A percentile compares a stretch with the other conserved stretches of the same genome.
These are phyloP conservation scores for Coptotermes formosanus DNA, from an alignment of 1,140 invertebrate species.

Conservation along the genomic window DNA sequence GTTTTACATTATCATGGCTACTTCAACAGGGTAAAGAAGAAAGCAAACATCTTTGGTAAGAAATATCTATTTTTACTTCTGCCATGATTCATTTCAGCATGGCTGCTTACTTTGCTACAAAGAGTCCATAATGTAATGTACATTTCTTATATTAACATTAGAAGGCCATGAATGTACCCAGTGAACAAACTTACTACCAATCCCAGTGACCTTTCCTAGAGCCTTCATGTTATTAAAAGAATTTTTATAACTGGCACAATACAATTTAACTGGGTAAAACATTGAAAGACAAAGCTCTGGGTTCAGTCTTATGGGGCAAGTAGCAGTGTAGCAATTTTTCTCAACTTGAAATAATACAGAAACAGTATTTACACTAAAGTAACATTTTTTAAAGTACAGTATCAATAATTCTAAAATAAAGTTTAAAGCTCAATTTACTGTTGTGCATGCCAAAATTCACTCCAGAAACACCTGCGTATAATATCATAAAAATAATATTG, in stretches of 20 bases:
- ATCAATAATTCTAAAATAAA: constrained; percentile 4
- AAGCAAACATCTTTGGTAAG: constrained; percentile 16
- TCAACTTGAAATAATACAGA: neutral
- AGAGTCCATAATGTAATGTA: neutral
- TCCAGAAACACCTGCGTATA: neutral
- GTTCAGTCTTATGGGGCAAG: constrained; percentile 8
- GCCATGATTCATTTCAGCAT: neutral
- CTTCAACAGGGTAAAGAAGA: neutral
- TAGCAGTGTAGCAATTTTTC: constrained; percentile 7
- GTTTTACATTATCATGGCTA: neutral
- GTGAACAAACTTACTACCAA: neutral
- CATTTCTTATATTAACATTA: neutral
- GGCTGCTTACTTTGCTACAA: neutral
- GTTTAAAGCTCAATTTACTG: neutral
- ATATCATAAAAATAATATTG: constrained; percentile 12
- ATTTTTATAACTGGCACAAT: neutral
- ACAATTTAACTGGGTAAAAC: neutral
- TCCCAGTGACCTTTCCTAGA: neutral
- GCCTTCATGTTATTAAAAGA: neutral
- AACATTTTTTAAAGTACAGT: neutral
- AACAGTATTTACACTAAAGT: neutral
- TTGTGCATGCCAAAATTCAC: constrained; percentile 8
- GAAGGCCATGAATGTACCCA: constrained; percentile 12
- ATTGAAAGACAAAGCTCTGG: neutral
- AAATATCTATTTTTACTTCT: constrained; percentile 3